Conservation (phyloP, 2,113 vertebrate genomes). For the Merops nubicus region DNA sequence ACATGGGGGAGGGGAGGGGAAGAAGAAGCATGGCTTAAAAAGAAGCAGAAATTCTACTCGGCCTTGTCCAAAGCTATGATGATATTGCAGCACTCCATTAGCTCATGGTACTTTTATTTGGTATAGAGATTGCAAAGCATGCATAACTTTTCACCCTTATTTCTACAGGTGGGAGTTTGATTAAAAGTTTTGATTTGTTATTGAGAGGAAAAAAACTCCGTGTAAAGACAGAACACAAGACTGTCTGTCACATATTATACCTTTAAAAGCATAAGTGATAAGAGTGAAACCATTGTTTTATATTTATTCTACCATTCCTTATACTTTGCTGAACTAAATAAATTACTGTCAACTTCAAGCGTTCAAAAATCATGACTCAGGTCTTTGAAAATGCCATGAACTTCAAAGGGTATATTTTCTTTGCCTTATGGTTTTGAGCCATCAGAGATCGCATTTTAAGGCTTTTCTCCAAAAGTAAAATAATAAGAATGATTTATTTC, state of each 20-base stretch:
- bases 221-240: not conserved
- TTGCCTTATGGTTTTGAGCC: not conserved
- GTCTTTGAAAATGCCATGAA: not conserved
- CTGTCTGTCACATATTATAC: not conserved
- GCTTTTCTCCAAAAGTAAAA: not conserved
- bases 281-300: not conserved
- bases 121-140: not conserved
- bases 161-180: not conserved
- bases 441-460: not conserved
- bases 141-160: not conserved
- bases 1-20: too few relatives aligned
- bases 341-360: not conserved
- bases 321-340: not conserved
- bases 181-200: not conserved
- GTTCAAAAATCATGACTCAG: not conserved
- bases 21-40: not conserved
- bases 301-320: conserved; percentile 1
- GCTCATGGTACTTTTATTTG: not conserved
- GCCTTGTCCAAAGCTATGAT: not conserved
- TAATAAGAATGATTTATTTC: not conserved
- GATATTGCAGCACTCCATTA: not conserved
- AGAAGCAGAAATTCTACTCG: not conserved
- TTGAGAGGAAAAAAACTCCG: not conserved
- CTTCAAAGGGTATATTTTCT: conserved; percentile 6
- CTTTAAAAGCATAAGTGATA: not conserved